A percentile compares a stretch with the other conserved stretches of the same genome.
Conservation (phyloP, 2,888 invertebrate genomes). For the Philhelius pedissequus region DNA sequence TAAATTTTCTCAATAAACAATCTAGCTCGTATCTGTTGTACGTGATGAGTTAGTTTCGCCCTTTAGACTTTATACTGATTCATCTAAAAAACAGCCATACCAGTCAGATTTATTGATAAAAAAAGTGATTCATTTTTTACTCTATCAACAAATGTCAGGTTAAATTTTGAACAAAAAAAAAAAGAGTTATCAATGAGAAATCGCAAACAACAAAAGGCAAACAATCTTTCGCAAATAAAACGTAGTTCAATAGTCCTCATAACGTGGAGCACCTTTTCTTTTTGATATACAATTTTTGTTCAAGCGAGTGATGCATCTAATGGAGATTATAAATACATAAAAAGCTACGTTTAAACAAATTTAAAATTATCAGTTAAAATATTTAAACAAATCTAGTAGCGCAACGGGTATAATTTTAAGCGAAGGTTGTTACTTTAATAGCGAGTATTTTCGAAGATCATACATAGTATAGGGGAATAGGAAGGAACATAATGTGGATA, state of each 20-base stretch:
- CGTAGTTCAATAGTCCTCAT: not conserved
- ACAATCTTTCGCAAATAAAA: not conserved
- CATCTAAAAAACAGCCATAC: not conserved
- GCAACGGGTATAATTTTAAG: not conserved
- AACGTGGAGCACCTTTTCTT: not conserved
- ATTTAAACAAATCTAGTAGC: conserved; percentile 17
- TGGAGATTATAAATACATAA: not conserved
- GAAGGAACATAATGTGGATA: too few species aligned
- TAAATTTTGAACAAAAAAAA: not conserved
- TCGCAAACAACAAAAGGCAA: not conserved
- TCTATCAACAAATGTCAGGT: not conserved
- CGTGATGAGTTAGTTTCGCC: too few species aligned
- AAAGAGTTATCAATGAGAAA: not conserved
- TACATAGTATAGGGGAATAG: not conserved
- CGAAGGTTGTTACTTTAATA: not conserved
- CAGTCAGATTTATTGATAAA: not conserved
- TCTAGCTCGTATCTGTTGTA: too few species aligned
- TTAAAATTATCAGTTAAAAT: not conserved
- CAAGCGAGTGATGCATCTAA: not conserved
- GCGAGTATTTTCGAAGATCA: not conserved
- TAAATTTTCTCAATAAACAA: too few species aligned
- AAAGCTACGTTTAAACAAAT: not conserved
- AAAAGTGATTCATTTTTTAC: not conserved
- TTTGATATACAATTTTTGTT: not conserved
- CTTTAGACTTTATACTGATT: not conserved